These are phyloP conservation scores for Aphodius granarius DNA, from an alignment of 2,888 invertebrate species.

Conservation along the genomic window DNA sequence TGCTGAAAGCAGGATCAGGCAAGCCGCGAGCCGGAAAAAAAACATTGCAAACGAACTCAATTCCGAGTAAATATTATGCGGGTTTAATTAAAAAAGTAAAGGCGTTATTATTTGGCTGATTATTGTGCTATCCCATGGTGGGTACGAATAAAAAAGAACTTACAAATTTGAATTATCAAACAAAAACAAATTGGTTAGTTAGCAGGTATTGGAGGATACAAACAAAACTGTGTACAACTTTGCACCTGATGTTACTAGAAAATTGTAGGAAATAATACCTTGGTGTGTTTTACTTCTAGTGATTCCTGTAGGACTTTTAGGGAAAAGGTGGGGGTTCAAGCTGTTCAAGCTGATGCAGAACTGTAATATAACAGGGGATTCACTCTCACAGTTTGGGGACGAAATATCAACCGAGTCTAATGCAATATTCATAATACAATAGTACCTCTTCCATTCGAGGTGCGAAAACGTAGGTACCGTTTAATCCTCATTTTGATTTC, in stretches of 20 bases:
- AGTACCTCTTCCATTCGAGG: neutral
- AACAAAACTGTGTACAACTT: too few relatives aligned
- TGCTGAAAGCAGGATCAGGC: neutral
- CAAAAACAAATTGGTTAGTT: too few relatives aligned
- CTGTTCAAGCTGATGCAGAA: neutral
- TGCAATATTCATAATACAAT: slow-evolving; percentile 19
- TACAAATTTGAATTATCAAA: too few relatives aligned
- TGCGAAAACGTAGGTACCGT: neutral
- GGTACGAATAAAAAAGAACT: too few relatives aligned
- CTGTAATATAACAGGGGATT: neutral
- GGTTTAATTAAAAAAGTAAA: neutral
- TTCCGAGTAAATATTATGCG: neutral
- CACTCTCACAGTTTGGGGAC: neutral
- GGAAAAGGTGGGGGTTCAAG: too few relatives aligned
- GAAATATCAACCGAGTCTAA: slow-evolving; percentile 8
- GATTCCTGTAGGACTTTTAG: too few relatives aligned
- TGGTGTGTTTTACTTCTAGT: too few relatives aligned
- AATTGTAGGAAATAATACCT: too few relatives aligned
- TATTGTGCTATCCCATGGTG: too few relatives aligned
- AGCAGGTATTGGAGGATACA: too few relatives aligned
- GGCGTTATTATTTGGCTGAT: too few relatives aligned
- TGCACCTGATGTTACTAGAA: too few relatives aligned
- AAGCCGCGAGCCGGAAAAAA: neutral
- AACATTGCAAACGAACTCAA: neutral
- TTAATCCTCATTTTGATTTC: neutral